Base-by-base conservation (phyloP, 2,113 vertebrate genomes). In the Otis tarda region DNA sequence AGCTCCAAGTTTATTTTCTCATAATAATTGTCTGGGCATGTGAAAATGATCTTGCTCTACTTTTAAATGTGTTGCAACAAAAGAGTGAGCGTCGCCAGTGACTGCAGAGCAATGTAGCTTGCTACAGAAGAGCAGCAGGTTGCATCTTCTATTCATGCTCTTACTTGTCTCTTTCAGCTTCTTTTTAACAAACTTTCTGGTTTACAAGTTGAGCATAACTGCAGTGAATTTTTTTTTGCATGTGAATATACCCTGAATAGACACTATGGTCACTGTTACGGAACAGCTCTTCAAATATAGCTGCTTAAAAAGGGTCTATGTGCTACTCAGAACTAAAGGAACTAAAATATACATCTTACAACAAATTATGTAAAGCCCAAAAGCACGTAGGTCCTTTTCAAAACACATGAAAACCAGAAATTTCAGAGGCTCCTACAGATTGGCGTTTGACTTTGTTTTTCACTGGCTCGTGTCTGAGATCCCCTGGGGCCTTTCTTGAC, bases 301-400 rank as follows among this genome's bases (percentile, higher is more conserved):
- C 61, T 84, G 56, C 65, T 91, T 75, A 47, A 21, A 68, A 87
- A 59, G n/a, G 43, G 12, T 8, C 31, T 37, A 10, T 4, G 10
- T 19, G 16, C 23, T n/a, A 6, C 20, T 76, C 22, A 27, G 64
- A 52, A 15, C 22, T 14, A 64, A 47, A 80, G 9, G 21, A 87
- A 43, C 59, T 69, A 52, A 89, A 81, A 7, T 3, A 19, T 24
- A 52, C 8, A 30, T 30, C 18, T 31, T 39, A 3, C 15, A 16
- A 47, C 33, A 45, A 65, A 56, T 31, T 18, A 23, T 4, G 1
- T 28, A 57, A 69, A 80, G 53, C 19, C 7, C 23, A 39, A 85
- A 56, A 57, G 12, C 69, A 43, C 0, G 0, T 4, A 53, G 1
- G 1, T 18, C 7, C 69, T 67, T 83, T 74, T 21, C 47, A 39